A percentile compares a stretch with the other conserved stretches of the same genome.
Conservation (phyloP, 2,113 vertebrate genomes). For the Pollachius pollachius region DNA sequence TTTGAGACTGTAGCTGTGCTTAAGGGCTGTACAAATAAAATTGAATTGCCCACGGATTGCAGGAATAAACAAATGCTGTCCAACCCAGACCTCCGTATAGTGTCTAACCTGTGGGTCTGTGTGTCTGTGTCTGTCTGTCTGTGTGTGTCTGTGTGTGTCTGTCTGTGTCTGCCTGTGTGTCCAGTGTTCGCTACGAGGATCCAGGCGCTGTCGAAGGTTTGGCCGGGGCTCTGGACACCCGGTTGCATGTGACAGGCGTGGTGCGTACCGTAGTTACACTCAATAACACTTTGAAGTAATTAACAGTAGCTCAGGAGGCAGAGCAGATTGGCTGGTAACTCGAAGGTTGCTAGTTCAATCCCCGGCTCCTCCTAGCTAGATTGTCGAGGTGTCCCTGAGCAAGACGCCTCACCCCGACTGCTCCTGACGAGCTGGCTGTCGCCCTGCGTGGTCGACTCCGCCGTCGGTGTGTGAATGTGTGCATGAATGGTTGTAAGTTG, state of each 20-base stretch:
- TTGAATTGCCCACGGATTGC: background rate
- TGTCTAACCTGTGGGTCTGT: background rate
- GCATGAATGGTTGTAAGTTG: too few relatives aligned
- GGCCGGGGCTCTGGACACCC: slow-evolving; percentile 73
- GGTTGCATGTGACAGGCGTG: slow-evolving; percentile 74
- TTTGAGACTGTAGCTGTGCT: too few relatives aligned
- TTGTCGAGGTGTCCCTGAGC: too few relatives aligned
- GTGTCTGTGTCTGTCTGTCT: background rate
- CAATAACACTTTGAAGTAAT: background rate
- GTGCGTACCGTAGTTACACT: slow-evolving; percentile 46
- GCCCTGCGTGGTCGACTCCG: too few relatives aligned
- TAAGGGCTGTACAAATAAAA: too few relatives aligned
- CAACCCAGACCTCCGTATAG: background rate
- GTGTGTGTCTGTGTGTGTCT: background rate
- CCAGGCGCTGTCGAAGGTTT: slow-evolving; percentile 74
- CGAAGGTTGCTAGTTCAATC: too few relatives aligned
- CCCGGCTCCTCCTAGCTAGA: too few relatives aligned
- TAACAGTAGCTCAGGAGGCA: too few relatives aligned
- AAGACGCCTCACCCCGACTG: too few relatives aligned
- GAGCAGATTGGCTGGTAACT: too few relatives aligned
- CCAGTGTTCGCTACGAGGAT: slow-evolving; percentile 75
- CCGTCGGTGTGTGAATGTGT: too few relatives aligned
- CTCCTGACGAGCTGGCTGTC: too few relatives aligned
- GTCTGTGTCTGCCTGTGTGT: background rate
- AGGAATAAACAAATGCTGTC: background rate